Conservation (phyloP, 2,113 vertebrate genomes). For the Propithecus coquereli region DNA sequence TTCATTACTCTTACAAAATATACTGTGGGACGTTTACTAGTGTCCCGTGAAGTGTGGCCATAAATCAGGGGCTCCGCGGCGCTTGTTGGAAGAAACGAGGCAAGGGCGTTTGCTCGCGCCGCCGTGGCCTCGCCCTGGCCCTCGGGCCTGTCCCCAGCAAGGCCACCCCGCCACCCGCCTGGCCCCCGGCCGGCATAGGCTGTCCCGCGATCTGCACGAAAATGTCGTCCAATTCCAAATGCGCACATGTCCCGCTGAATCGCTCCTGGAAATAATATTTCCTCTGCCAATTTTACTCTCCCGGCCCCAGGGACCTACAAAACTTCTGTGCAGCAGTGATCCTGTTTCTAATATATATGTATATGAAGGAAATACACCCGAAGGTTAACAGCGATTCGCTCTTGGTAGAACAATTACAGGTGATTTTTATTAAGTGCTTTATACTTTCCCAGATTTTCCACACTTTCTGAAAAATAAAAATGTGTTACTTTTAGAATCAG, state of each 20-base stretch:
- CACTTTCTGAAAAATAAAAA: slow-evolving; percentile 15
- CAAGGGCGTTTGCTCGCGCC: background rate
- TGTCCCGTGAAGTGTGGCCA: slow-evolving; percentile 67
- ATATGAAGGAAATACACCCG: slow-evolving; percentile 11
- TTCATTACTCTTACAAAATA: slow-evolving; percentile 74
- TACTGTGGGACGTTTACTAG: slow-evolving; percentile 73
- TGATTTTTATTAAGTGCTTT: slow-evolving; percentile 62
- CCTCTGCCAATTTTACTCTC: slow-evolving; percentile 68
- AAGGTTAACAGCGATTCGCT: slow-evolving; percentile 21
- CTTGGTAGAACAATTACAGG: slow-evolving; percentile 33
- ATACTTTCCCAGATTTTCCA: slow-evolving; percentile 42
- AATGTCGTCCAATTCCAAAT: background rate
- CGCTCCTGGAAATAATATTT: slow-evolving; percentile 69
- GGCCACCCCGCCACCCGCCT: background rate
- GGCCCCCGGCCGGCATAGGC: background rate
- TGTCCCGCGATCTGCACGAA: background rate
- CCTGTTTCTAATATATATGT: slow-evolving; percentile 19
- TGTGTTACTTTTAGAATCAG: slow-evolving; percentile 22
- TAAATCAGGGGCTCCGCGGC: slow-evolving; percentile 64
- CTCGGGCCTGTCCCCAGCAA: background rate
- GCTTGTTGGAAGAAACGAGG: slow-evolving; percentile 57
- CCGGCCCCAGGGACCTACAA: slow-evolving; percentile 49
- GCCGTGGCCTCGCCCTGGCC: background rate
- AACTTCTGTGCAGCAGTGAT: slow-evolving; percentile 30
- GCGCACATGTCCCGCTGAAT: background rate